These are phyloP conservation scores for Aythya fuligula DNA, from an alignment of 2,797 vertebrate genomes.

Conservation along the genomic window DNA sequence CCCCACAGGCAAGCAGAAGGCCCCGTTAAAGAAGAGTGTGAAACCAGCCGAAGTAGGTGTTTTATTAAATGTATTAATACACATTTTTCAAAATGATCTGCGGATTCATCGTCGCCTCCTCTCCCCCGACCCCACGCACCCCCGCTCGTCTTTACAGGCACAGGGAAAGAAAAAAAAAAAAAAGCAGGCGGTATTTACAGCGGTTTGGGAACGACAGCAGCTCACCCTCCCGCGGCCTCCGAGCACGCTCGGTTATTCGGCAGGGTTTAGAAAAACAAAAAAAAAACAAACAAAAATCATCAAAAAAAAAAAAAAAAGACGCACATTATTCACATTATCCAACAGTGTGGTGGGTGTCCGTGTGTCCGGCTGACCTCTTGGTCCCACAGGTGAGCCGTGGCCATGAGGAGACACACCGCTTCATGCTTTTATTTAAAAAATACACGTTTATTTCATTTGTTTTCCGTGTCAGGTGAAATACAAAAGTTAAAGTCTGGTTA, in stretches of 20 bases:
- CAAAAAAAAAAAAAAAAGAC: not conserved
- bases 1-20: not conserved
- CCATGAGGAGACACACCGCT: conserved; percentile 54
- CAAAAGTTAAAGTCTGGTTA: conserved; percentile 64
- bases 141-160: conserved; percentile 66
- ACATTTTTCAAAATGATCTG: conserved; percentile 65
- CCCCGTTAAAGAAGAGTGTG: conserved; percentile 67
- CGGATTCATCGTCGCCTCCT: conserved; percentile 50
- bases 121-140: conserved; percentile 58
- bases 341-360: not conserved
- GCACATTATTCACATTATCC: conserved; percentile 23
- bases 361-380: not conserved
- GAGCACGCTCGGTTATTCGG: not conserved
- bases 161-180: not conserved
- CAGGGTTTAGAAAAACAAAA: not conserved
- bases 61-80: conserved; percentile 77
- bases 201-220: conserved; percentile 46
- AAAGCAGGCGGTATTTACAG: conserved; percentile 70
- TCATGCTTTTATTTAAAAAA: conserved; percentile 66
- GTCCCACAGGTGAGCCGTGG: not conserved
- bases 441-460: conserved; percentile 58
- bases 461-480: conserved; percentile 36
- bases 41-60: conserved; percentile 71
- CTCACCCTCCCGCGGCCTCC: conserved; percentile 8
- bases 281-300: not conserved